Evolutionary conservation across 2,888 invertebrate species (phyloP).

Genomic region (Melolontha melolontha): DNA sequence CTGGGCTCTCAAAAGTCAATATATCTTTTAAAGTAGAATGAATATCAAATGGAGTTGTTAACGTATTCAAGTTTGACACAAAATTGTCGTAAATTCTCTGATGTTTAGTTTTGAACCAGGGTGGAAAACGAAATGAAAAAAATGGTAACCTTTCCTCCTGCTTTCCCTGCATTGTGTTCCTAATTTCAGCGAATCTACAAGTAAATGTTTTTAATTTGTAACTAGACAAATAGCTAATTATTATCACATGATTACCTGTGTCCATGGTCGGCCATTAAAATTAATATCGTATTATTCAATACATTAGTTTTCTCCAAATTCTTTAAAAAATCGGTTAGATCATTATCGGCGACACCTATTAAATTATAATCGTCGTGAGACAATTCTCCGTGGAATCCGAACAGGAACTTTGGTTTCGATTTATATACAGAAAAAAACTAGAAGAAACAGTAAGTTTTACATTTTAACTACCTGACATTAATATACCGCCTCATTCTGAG

Average conservation of each 20-base stretch:
- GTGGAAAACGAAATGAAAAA: constrained; percentile 83
- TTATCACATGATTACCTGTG: constrained; percentile 70
- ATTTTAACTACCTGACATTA: background rate
- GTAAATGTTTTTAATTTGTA: background rate
- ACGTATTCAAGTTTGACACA: constrained; percentile 73
- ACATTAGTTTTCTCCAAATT: constrained; percentile 71
- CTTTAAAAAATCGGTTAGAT: constrained; percentile 75
- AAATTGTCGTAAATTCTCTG: constrained; percentile 74
- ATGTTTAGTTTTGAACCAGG: constrained; percentile 73
- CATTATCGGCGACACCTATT: constrained; percentile 82
- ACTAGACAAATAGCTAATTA: background rate
- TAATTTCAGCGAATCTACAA: constrained; percentile 80
- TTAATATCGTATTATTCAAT: constrained; percentile 83
- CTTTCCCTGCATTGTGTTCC: constrained; percentile 91
- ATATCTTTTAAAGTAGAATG: constrained; percentile 83
- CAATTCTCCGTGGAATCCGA: constrained; percentile 90
- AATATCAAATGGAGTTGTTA: constrained; percentile 92
- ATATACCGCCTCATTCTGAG: no score
- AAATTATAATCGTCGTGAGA: constrained; percentile 89
- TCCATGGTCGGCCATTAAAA: constrained; percentile 95
- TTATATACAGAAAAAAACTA: constrained; percentile 73
- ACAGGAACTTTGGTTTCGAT: constrained; percentile 81
- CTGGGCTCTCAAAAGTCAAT: constrained; percentile 67
- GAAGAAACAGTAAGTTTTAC: constrained; percentile 43
- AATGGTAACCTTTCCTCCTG: constrained; percentile 92